Conservation (phyloP, 30 jellyfish, hydroid and myxozoan genomes). For the Calvadosia cruxmelitensis region DNA sequence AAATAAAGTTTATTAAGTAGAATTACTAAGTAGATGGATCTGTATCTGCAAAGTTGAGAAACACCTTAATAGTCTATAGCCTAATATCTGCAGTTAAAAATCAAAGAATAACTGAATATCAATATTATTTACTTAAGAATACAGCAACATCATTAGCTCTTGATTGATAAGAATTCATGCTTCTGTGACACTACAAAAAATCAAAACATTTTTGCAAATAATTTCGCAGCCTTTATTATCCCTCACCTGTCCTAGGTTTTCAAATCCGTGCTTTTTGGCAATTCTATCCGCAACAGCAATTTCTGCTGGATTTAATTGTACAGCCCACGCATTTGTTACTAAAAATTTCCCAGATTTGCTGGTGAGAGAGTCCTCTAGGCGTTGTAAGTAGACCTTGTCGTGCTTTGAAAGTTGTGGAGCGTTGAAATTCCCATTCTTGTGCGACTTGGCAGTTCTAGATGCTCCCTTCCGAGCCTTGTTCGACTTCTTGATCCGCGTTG, state of each 20-base stretch:
- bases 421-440: conserved; percentile 29
- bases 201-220: no score
- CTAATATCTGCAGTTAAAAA: no score
- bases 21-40: no score
- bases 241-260: conserved; percentile 92
- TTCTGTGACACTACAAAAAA: no score
- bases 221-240: no score
- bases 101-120: no score
- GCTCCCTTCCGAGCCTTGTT: not conserved
- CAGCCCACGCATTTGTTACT: conserved; percentile 96
- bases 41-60: no score
- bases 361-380: conserved; percentile 82
- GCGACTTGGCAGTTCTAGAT: not conserved
- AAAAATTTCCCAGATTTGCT: conserved; percentile 58
- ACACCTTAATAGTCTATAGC: no score
- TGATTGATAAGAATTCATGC: no score
- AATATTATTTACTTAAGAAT: no score
- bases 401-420: conserved; percentile 81
- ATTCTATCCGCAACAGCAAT: conserved; percentile 92
- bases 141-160: no score
- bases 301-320: conserved; percentile 92
- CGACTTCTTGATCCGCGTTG: not conserved
- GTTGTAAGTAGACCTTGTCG: conserved; percentile 66
- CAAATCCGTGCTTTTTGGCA: conserved; percentile 91
- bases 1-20: no score